Evolutionary conservation across 23 tunicate genomes (phyloP).

Genomic region (Halocynthia aurantium): DNA sequence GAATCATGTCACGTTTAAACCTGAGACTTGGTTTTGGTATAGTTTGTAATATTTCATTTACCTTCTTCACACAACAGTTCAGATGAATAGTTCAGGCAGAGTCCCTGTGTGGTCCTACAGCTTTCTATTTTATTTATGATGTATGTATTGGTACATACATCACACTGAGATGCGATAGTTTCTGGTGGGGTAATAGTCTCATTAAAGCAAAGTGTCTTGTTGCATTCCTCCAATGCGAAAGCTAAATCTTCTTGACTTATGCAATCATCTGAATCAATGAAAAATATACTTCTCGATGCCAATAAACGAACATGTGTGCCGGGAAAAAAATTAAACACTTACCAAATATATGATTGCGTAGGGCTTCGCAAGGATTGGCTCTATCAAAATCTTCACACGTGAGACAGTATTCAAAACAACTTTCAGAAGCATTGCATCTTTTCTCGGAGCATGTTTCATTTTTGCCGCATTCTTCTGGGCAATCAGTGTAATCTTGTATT

Average conservation of each 20-base stretch:
- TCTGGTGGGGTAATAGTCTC: background rate
- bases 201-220: background rate
- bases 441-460: constrained; percentile 32
- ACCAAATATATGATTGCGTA: constrained; percentile 13
- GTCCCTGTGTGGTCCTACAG: background rate
- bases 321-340: background rate
- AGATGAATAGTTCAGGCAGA: background rate
- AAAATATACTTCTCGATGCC: background rate
- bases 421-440: constrained; percentile 11
- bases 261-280: constrained; percentile 11
- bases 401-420: constrained; percentile 20
- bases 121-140: background rate
- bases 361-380: constrained; percentile 26
- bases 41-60: background rate
- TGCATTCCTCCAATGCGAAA: background rate
- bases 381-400: constrained; percentile 11
- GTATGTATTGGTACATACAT: background rate
- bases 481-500: constrained; percentile 13
- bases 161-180: constrained; percentile 2
- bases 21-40: too few species aligned
- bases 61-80: background rate
- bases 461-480: constrained; percentile 23
- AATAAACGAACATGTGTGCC: background rate
- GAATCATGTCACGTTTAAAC: too few species aligned
- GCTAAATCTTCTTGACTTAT: background rate